Evolutionary conservation across 2,888 invertebrate genomes (phyloP).

Genomic region (Plagodis dolabraria): DNA sequence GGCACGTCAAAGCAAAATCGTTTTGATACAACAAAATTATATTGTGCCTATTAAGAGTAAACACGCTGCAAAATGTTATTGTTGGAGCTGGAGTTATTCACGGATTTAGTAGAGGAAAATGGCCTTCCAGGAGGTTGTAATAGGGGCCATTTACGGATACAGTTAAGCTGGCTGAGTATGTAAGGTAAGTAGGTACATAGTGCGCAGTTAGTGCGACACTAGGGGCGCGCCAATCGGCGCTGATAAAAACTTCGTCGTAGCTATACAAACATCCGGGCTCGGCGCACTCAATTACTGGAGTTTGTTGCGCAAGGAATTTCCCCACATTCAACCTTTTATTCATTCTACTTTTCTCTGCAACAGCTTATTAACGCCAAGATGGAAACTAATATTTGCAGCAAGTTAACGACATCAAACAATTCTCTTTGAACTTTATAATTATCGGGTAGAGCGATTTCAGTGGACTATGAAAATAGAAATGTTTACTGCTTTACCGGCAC

Average conservation of each 20-base stretch:
- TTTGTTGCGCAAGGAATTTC: constrained; percentile 68
- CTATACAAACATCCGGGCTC: constrained; percentile 73
- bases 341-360: constrained; percentile 47
- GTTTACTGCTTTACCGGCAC: constrained; percentile 34
- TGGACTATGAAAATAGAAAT: constrained; percentile 37
- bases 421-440: constrained; percentile 38
- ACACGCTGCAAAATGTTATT: constrained; percentile 34
- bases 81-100: constrained; percentile 24
- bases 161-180: constrained; percentile 40
- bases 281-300: constrained; percentile 76
- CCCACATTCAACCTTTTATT: constrained; percentile 58
- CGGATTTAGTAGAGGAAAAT: constrained; percentile 43
- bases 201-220: constrained; percentile 65
- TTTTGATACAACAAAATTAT: constrained; percentile 36
- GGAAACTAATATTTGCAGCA: constrained; percentile 51
- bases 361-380: constrained; percentile 60
- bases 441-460: constrained; percentile 23
- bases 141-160: constrained; percentile 43
- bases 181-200: constrained; percentile 43
- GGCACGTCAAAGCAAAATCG: constrained; percentile 27
- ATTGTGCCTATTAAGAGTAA: constrained; percentile 34
- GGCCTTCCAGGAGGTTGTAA: constrained; percentile 36
- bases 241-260: constrained; percentile 72
- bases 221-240: constrained; percentile 64
- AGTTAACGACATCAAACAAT: constrained; percentile 48